These are phyloP conservation scores for Epinotia ramella DNA, from an alignment of 2,888 invertebrate genomes.

Conservation along the genomic window DNA sequence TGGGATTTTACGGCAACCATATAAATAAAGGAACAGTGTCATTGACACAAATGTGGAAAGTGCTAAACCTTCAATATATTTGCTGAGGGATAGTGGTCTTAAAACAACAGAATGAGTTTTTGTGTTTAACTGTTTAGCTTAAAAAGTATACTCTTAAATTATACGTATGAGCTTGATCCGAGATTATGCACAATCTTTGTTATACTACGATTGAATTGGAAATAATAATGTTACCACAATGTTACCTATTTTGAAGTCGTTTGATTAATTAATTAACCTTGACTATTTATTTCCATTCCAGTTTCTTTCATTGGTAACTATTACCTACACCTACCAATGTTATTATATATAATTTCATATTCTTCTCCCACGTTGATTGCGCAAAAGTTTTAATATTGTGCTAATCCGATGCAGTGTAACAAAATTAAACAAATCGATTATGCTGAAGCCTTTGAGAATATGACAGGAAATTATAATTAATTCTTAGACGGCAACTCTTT, in stretches of 20 bases:
- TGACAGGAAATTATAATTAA: neutral
- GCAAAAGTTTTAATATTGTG: neutral
- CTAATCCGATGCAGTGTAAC: neutral
- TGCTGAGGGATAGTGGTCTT: slow-evolving; percentile 1
- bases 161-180: neutral
- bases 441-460: neutral
- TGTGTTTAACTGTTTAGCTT: neutral
- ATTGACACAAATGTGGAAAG: slow-evolving; percentile 21
- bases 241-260: neutral
- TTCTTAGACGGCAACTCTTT: neutral
- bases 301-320: too few relatives aligned
- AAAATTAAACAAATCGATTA: neutral
- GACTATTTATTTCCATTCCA: neutral
- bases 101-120: slow-evolving; percentile 15
- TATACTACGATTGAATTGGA: neutral
- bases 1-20: slow-evolving; percentile 9
- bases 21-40: neutral
- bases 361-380: too few relatives aligned
- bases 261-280: neutral
- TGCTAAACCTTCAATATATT: slow-evolving; percentile 19
- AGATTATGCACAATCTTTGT: slow-evolving; percentile 4
- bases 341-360: too few relatives aligned
- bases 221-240: neutral
- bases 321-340: too few relatives aligned
- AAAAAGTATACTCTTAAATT: neutral